These are phyloP conservation scores for Cyclina sinensis DNA, from an alignment of 1,140 invertebrate genomes.

Conservation along the genomic window DNA sequence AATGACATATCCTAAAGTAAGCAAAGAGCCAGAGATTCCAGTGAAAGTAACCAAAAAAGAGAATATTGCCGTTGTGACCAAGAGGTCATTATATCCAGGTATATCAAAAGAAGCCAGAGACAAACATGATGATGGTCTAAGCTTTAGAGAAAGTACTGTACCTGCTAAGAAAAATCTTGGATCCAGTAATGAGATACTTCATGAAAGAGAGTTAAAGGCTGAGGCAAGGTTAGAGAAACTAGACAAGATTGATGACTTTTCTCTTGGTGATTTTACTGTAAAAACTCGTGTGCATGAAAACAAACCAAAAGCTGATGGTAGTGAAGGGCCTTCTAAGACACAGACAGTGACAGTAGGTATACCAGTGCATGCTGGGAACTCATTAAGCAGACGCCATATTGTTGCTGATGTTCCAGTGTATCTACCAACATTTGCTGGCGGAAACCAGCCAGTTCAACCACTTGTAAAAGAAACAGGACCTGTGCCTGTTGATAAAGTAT, in stretches of 20 bases:
- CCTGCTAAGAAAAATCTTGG: background rate
- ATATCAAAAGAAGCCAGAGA: constrained; percentile 22
- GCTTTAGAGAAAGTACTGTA: constrained; percentile 15
- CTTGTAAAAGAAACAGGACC: constrained; percentile 22
- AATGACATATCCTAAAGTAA: background rate
- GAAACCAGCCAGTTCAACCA: constrained; percentile 47
- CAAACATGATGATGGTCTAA: background rate
- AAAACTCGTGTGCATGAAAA: background rate
- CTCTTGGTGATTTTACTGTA: constrained; percentile 29
- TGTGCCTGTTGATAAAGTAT: constrained; percentile 32
- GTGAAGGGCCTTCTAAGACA: background rate
- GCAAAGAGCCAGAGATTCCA: background rate
- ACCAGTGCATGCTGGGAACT: constrained; percentile 50
- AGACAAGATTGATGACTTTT: constrained; percentile 44
- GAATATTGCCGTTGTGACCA: constrained; percentile 20
- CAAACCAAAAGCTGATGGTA: background rate
- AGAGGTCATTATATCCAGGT: constrained; percentile 6
- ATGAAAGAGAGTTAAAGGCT: constrained; percentile 48
- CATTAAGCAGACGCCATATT: constrained; percentile 58
- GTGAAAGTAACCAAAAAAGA: constrained; percentile 37
- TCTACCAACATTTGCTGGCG: constrained; percentile 46
- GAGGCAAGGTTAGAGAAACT: constrained; percentile 41
- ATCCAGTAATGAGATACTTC: background rate
- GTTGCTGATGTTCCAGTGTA: constrained; percentile 62
- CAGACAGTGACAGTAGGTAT: constrained; percentile 31